These are phyloP conservation scores for Cavia porcellus DNA, from an alignment of 2,113 vertebrate genomes.

Conservation along the genomic window DNA sequence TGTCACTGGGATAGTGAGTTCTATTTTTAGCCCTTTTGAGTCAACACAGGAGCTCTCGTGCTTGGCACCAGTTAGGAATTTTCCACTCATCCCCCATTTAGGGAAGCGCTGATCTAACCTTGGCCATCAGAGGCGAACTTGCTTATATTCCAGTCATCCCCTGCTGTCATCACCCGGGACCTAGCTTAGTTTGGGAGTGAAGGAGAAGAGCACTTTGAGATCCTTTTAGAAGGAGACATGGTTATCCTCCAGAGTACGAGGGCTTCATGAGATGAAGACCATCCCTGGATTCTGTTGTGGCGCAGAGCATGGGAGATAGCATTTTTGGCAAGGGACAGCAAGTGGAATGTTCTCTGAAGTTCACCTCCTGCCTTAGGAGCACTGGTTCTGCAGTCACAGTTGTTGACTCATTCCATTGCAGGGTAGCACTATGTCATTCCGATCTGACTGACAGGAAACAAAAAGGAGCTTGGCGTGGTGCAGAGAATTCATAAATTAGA, in stretches of 20 bases:
- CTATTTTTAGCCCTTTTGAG: conserved; percentile 75
- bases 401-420: conserved; percentile 4
- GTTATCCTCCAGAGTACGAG: background rate
- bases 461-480: background rate
- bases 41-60: conserved; percentile 45
- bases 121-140: background rate
- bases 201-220: background rate
- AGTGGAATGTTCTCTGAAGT: background rate
- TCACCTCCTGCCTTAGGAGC: background rate
- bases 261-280: background rate
- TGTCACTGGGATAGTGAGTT: conserved; percentile 48
- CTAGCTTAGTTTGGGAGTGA: background rate
- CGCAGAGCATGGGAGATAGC: accelerated
- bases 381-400: background rate
- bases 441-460: conserved; percentile 48
- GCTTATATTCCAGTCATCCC: background rate
- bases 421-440: background rate
- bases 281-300: background rate
- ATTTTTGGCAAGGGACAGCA: background rate
- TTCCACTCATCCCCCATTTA: conserved; percentile 67
- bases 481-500: conserved; percentile 48
- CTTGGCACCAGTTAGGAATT: conserved; percentile 75
- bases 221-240: background rate
- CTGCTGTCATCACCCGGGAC: background rate
- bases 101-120: conserved; percentile 30